Conservation (phyloP, 2,113 vertebrate species). For the Micromys minutus region DNA sequence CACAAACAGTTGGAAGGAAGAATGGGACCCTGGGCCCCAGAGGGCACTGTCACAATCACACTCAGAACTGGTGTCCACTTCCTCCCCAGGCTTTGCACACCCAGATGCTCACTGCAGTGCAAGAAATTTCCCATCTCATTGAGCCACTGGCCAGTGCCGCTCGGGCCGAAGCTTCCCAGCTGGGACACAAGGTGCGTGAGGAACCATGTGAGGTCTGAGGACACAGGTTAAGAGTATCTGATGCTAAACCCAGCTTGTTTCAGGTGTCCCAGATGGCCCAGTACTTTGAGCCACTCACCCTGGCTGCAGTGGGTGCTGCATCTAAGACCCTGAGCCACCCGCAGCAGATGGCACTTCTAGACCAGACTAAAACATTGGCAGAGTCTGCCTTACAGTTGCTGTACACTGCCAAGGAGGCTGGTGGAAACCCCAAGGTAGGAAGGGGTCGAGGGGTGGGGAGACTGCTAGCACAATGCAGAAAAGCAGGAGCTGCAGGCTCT, state of each 20-base stretch:
- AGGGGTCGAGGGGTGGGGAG: no score
- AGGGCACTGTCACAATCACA: neutral
- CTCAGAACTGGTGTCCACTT: neutral
- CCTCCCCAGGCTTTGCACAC: conserved; percentile 92
- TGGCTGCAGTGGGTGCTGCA: conserved; percentile 93
- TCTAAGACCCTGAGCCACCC: conserved; percentile 97
- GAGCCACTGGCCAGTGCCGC: conserved; percentile 94
- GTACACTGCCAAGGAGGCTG: conserved; percentile 97
- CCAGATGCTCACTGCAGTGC: conserved; percentile 97
- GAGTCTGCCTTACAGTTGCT: conserved; percentile 98
- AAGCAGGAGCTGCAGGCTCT: neutral
- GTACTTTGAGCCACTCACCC: conserved; percentile 97
- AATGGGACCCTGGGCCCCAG: neutral
- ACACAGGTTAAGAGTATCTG: neutral
- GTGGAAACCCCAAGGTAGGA: conserved; percentile 96
- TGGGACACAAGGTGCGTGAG: conserved; percentile 95
- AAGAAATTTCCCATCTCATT: conserved; percentile 97
- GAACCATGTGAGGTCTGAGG: neutral
- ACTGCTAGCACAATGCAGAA: neutral
- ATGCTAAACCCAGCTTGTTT: neutral
- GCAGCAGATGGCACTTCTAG: conserved; percentile 98
- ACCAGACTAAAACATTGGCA: conserved; percentile 96
- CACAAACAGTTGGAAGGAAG: neutral
- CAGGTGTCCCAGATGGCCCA: conserved; percentile 99
- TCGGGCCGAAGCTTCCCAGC: conserved; percentile 94